Percentiles rank a stretch among this genome's conserved stretches.
Evolutionary conservation across 2,797 vertebrate species (phyloP).

Genomic region (Catharus ustulatus): DNA sequence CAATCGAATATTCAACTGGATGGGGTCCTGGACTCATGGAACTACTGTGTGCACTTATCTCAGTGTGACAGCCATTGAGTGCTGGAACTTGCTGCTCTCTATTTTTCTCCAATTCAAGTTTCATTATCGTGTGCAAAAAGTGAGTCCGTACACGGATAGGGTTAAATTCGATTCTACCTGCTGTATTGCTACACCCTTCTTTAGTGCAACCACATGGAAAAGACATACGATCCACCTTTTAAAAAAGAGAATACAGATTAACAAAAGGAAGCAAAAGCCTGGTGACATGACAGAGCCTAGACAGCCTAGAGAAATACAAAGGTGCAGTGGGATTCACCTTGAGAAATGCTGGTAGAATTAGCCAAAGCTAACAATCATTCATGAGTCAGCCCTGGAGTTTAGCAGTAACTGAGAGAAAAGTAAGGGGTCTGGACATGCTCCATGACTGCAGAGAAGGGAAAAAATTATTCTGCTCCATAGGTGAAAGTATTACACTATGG

Average conservation of each 20-base stretch:
- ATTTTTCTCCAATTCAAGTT: constrained; percentile 97
- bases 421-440: not conserved
- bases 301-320: not conserved
- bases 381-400: not conserved
- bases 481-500: not conserved
- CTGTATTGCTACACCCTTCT: constrained; percentile 96
- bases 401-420: not conserved
- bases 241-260: constrained; percentile 73
- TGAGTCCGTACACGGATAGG: constrained; percentile 98
- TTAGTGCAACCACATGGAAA: constrained; percentile 98
- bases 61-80: constrained; percentile 84
- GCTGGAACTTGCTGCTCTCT: constrained; percentile 87
- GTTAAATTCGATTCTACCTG: constrained; percentile 97
- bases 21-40: constrained; percentile 84
- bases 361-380: not conserved
- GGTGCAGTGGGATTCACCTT: not conserved
- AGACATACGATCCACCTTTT: constrained; percentile 98
- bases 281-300: not conserved
- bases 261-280: not conserved
- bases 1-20: constrained; percentile 86
- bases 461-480: not conserved
- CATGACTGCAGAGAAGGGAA: not conserved
- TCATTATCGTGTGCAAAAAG: constrained; percentile 99
- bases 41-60: constrained; percentile 81
- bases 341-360: not conserved